Evolutionary conservation across 1,140 invertebrate genomes (phyloP).

Genomic region (Campoletis sonorensis): DNA sequence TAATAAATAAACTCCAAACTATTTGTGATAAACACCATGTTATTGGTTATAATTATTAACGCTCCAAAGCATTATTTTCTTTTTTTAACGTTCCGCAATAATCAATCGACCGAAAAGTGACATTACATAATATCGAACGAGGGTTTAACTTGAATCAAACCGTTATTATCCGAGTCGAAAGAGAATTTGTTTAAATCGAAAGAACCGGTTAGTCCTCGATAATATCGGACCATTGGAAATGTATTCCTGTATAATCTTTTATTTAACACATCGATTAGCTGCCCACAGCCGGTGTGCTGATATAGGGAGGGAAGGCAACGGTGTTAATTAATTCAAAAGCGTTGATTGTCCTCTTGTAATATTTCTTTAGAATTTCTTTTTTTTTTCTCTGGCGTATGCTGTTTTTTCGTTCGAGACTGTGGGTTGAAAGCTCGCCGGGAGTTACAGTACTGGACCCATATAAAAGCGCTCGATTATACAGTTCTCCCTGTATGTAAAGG

Average conservation of each 20-base stretch:
- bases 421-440: slow-evolving; percentile 11
- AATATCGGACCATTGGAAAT: no score
- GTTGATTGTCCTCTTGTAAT: neutral
- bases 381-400: neutral
- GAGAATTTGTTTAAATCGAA: neutral
- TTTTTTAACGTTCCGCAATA: no score
- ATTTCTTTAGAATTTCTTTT: slow-evolving; percentile 1
- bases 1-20: no score
- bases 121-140: neutral
- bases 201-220: neutral
- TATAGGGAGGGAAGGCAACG: neutral
- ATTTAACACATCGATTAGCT: no score
- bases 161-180: neutral
- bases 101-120: neutral
- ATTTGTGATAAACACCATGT: no score
- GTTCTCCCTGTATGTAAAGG: neutral
- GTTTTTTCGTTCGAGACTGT: neutral
- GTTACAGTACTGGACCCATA: neutral
- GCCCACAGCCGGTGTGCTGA: no score
- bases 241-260: no score
- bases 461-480: neutral
- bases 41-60: no score
- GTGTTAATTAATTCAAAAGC: slow-evolving; percentile 9
- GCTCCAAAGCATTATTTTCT: no score
- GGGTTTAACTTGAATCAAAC: neutral